Evolutionary conservation across 1,140 invertebrate species (phyloP), one percentile per base, ranked within the genome.

Genomic region (Drosophila athabasca): DNA sequence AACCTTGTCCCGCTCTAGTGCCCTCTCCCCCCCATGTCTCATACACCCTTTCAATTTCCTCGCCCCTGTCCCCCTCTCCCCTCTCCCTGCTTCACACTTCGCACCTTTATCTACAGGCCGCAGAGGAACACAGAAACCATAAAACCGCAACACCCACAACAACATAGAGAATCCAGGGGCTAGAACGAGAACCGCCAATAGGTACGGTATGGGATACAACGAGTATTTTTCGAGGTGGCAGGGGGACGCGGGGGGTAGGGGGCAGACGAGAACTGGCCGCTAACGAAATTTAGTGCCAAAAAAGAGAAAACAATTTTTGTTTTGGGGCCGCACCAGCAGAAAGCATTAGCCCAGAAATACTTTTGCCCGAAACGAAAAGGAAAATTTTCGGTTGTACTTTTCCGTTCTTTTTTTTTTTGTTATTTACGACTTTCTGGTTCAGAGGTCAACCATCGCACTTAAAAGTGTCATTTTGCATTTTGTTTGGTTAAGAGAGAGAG

Each of bases 341-440:
- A 76, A 62, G 64, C 77, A 85, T 87, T 87, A 82, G 78, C 69
- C 78, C 83, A 87, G 62, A 82, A 88, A 87, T 88, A 76, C 72
- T 76, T 39, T 39, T 59, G 35, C 26, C 39, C 50, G 31, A 80
- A 84, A 80, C 52, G 66, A 80, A 85, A 84, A 84, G 62, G 80
- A 68, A 79, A 76, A 64, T 82, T 67, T 69, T 69, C n/a, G 45
- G 64, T 66, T 22, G 31, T 49, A 29, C 24, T 19, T 15, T 29
- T 17, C 51, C 17, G 17, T 50, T 49, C 41, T 50, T 19, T 57
- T 55, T 49, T 35, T 53, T 53, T 46, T 35, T 13, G 78, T 78
- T 88, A 87, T 87, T 87, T 87, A 88, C 83, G 82, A 87, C 74
- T 82, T 87, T 87, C 83, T 88, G 82, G 82, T 87, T 85, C 82